phyloP scores from a whole-genome alignment of 2,113 vertebrate species.

The Pteropus alecto region DNA sequence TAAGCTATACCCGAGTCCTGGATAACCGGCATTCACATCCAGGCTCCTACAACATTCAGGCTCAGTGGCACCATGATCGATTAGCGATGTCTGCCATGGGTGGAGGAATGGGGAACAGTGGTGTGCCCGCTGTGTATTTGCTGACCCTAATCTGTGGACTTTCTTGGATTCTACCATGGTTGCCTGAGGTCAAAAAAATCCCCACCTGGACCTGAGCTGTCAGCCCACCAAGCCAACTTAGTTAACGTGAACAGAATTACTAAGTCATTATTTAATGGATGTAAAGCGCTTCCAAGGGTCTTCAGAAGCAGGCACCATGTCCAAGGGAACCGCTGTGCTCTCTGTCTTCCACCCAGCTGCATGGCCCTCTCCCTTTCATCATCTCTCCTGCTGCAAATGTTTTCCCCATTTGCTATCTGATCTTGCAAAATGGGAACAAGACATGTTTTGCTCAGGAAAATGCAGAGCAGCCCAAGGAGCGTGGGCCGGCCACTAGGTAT shows the following conservation, averaged over 20 bases:
- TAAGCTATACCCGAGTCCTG: not conserved
- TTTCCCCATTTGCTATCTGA: constrained; percentile 29
- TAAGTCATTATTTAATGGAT: constrained; percentile 4
- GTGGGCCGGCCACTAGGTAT: constrained; percentile 45
- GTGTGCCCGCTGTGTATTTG: not conserved
- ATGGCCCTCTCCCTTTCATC: not conserved
- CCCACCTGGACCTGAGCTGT: not conserved
- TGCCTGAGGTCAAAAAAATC: constrained; percentile 9
- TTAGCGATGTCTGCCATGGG: not conserved
- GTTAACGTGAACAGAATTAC: constrained; percentile 24
- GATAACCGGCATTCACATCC: not conserved
- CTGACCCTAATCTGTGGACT: not conserved
- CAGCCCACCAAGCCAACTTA: constrained; percentile 28
- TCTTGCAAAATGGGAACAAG: constrained; percentile 63
- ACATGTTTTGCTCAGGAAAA: constrained; percentile 65
- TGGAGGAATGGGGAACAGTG: fast-evolving
- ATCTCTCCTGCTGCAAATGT: constrained; percentile 21
- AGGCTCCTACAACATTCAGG: not conserved
- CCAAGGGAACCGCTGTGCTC: not conserved
- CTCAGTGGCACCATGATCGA: not conserved
- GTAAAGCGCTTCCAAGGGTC: not conserved
- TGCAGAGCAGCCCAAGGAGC: constrained; percentile 46
- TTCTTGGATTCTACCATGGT: not conserved
- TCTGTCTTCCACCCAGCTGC: not conserved
- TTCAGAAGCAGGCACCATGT: not conserved